Percentiles rank a stretch among this genome's conserved stretches.
Conservation (phyloP, 2,888 invertebrate genomes). For the Chloroclysta siterata region DNA sequence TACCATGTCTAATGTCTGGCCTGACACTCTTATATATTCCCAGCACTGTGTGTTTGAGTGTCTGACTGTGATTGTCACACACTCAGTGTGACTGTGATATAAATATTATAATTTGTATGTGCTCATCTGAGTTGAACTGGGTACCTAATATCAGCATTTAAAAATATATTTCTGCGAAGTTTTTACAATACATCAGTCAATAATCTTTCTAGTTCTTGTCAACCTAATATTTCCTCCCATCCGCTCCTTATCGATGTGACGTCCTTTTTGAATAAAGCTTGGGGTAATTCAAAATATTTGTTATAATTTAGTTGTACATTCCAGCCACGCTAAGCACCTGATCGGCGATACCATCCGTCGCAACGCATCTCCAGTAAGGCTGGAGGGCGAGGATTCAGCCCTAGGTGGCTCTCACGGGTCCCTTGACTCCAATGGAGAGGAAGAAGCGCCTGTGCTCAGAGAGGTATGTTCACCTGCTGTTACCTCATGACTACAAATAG, state of each 20-base stretch:
- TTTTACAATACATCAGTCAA: neutral
- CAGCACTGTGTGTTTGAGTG: too few species aligned
- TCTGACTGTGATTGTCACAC: too few species aligned
- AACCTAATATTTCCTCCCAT: neutral
- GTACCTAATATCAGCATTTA: too few species aligned
- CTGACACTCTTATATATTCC: neutral
- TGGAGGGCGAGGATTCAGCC: constrained; percentile 81
- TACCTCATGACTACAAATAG: neutral
- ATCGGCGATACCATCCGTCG: constrained; percentile 98
- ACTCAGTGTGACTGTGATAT: too few species aligned
- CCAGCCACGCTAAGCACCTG: constrained; percentile 94
- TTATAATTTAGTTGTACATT: neutral
- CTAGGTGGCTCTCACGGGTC: constrained; percentile 91
- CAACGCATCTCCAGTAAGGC: constrained; percentile 95
- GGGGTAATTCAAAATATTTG: too few species aligned
- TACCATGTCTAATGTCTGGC: neutral
- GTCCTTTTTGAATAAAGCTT: too few species aligned
- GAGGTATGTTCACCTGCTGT: constrained; percentile 44
- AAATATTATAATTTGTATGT: too few species aligned
- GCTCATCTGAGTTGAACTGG: too few species aligned
- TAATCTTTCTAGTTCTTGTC: neutral
- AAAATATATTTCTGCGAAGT: neutral
- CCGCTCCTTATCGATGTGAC: too few species aligned
- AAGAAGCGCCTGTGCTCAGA: constrained; percentile 62
- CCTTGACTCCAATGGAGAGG: constrained; percentile 87